A percentile compares a stretch with the other conserved stretches of the same genome.
Evolutionary conservation across 2,888 invertebrate genomes (phyloP).

Genomic region (Toxonevra muliebris): DNA sequence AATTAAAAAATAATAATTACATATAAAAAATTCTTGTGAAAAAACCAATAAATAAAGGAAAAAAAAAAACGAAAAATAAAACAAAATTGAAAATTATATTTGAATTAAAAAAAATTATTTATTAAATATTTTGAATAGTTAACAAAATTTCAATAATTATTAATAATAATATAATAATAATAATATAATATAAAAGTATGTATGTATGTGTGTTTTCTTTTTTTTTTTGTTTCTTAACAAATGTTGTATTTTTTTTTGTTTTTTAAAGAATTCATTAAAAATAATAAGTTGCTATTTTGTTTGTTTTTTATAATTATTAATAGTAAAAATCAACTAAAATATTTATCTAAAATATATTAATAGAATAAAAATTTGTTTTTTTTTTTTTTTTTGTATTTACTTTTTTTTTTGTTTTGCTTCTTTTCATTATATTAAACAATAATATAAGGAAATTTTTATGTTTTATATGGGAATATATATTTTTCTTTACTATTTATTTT

Average conservation of each 20-base stretch:
- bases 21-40: not conserved
- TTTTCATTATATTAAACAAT: no score
- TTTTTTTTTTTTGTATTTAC: not conserved
- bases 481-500: no score
- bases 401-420: conserved; percentile 2
- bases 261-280: conserved; percentile 39
- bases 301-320: conserved; percentile 49
- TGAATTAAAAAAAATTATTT: conserved; percentile 57
- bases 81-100: conserved; percentile 44
- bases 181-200: not conserved
- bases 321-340: conserved; percentile 64
- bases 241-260: conserved; percentile 40
- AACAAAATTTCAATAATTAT: conserved; percentile 60
- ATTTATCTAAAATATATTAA: conserved; percentile 65
- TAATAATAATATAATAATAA: conserved; percentile 38
- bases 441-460: no score
- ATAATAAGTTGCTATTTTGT: conserved; percentile 44
- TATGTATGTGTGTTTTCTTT: conserved; percentile 6
- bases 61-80: conserved; percentile 33
- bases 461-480: no score
- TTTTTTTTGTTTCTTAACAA: conserved; percentile 16
- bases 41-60: not conserved
- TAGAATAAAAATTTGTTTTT: conserved; percentile 38
- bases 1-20: conserved; percentile 36
- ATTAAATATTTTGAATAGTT: conserved; percentile 63